phyloP scores from a whole-genome alignment of 1,140 invertebrate species.

The Bombus superbus region DNA sequence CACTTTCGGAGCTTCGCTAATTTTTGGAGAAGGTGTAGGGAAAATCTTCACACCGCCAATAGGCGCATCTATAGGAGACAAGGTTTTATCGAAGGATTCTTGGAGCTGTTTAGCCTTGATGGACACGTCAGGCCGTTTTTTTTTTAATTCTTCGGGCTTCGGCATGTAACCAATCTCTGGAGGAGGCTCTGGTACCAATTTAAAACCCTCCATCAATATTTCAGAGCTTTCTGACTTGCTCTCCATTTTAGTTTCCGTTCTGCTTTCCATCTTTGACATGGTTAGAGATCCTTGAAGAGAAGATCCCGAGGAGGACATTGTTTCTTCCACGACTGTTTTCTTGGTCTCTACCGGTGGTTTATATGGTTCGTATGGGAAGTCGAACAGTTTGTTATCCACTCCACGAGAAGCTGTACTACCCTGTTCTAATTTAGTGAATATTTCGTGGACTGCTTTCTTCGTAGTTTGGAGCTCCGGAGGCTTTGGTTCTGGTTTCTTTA shows the following conservation, averaged over 20 bases:
- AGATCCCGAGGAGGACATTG: constrained; percentile 75
- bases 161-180: constrained; percentile 88
- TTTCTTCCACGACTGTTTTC: constrained; percentile 76
- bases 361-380: constrained; percentile 79
- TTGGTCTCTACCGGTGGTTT: constrained; percentile 75
- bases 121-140: constrained; percentile 84
- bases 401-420: constrained; percentile 68
- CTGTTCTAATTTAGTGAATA: constrained; percentile 78
- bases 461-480: constrained; percentile 66
- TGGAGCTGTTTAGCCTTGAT: constrained; percentile 86
- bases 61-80: constrained; percentile 85
- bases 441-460: constrained; percentile 77
- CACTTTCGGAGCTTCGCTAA: constrained; percentile 44
- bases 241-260: constrained; percentile 11
- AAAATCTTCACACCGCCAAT: constrained; percentile 86
- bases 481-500: constrained; percentile 65
- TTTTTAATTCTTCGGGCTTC: constrained; percentile 80
- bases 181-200: constrained; percentile 87
- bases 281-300: constrained; percentile 73
- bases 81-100: constrained; percentile 83
- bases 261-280: constrained; percentile 72
- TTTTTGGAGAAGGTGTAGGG: constrained; percentile 77
- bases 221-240: constrained; percentile 77
- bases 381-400: constrained; percentile 78
- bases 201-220: constrained; percentile 82